Evolutionary conservation across 2,113 vertebrate genomes (phyloP), one percentile per base, ranked within the genome.

Genomic region (Erinaceus europaeus): DNA sequence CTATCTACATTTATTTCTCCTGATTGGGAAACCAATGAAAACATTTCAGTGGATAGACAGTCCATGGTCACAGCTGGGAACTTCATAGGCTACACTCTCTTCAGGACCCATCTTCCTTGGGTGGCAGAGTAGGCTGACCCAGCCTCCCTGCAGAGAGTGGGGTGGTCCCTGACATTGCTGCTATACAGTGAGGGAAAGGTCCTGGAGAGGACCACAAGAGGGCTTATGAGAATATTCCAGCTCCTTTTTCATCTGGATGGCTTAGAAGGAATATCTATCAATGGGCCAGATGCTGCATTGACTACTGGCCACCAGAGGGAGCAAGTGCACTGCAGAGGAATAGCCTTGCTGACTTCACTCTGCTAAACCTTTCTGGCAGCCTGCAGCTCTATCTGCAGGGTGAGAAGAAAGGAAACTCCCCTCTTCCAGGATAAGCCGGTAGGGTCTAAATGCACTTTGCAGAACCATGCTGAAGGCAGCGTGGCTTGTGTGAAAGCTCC

Each of bases 221-320:
- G n/a, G n/a, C n/a, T n/a, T n/a, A n/a, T n/a, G n/a, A n/a, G n/a
- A n/a, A n/a, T n/a, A n/a, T n/a, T n/a, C n/a, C n/a, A n/a, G n/a
- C n/a, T n/a, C 20, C 25, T 29, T 65, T 90, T 76, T 52, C 53
- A 27, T 29, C 0, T 6, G 12, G 7, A 32, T 74, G 67, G 6
- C 34, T 86, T 82, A 40, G 42, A 53, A 57, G 29, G n/a, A 81
- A 75, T 55, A 67, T 50, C n/a, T 4, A 38, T n/a, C 38, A 2
- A 23, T 1, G 17, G n/a, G 17, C 15, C 23, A 21, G 10, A 10
- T 94, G 92, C 71, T 87, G 3, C 89, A n/a, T 40, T 44, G 61
- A 15, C n/a, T 75, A 7, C 79, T 93, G 78, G 71, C 93, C 95
- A 96, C 89, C 68, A 94, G 94, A 94, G 93, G 95, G 95, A 21